Evolutionary conservation across 2,888 invertebrate genomes (phyloP).

Genomic region (Blastobasis lacticolella): DNA sequence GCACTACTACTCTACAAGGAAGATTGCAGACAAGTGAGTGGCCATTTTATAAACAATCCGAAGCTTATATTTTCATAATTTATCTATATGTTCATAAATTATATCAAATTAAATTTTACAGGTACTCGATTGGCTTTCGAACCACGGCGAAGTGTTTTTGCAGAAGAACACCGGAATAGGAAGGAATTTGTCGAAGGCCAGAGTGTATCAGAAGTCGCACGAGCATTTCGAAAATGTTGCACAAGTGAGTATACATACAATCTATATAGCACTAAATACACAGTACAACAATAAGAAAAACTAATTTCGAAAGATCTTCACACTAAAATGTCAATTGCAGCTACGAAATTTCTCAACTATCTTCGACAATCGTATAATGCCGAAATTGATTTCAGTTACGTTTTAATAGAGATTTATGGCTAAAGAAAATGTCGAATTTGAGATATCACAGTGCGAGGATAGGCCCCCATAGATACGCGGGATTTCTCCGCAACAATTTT

Average conservation of each 20-base stretch:
- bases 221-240: slow-evolving; percentile 99
- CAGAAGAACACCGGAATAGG: slow-evolving; percentile 98
- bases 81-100: background rate
- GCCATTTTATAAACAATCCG: background rate
- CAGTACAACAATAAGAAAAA: too few relatives aligned
- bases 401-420: too few relatives aligned
- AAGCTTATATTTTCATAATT: background rate
- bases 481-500: too few relatives aligned
- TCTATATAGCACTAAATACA: too few relatives aligned
- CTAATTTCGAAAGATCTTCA: too few relatives aligned
- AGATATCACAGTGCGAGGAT: too few relatives aligned
- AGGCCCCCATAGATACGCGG: too few relatives aligned
- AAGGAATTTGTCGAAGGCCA: slow-evolving; percentile 93
- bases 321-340: too few relatives aligned
- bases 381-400: too few relatives aligned
- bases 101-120: slow-evolving; percentile 33
- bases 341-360: too few relatives aligned
- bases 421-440: too few relatives aligned
- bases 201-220: slow-evolving; percentile 97
- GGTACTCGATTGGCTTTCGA: slow-evolving; percentile 97
- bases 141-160: slow-evolving; percentile 97
- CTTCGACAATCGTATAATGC: too few relatives aligned
- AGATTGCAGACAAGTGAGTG: slow-evolving; percentile 91
- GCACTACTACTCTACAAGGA: slow-evolving; percentile 96
- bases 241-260: slow-evolving; percentile 77